phyloP scores from a whole-genome alignment of 2,113 vertebrate genomes.

The Phalacrocorax aristotelis region DNA sequence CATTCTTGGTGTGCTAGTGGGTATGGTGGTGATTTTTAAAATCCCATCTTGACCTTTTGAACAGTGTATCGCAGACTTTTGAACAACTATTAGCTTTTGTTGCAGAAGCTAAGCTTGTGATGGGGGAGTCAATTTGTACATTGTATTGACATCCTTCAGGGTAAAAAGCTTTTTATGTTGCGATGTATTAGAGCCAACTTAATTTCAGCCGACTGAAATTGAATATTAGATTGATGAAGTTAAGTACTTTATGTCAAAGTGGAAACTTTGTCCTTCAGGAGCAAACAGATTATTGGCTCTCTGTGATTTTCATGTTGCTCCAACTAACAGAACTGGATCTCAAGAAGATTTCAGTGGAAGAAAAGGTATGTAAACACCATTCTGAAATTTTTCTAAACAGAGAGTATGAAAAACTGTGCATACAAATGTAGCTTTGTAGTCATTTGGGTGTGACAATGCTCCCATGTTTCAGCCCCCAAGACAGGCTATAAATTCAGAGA shows the following conservation, averaged over 20 bases:
- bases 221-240: background rate
- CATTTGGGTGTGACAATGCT: background rate
- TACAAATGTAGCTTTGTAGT: background rate
- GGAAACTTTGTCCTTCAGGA: conserved; percentile 72
- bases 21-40: background rate
- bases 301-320: conserved; percentile 82
- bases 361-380: conserved; percentile 80
- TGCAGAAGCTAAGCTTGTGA: background rate
- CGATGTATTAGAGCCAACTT: background rate
- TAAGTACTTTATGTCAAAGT: background rate
- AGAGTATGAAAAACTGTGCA: background rate
- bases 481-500: background rate
- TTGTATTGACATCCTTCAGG: background rate
- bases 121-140: background rate
- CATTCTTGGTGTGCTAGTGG: background rate
- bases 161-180: background rate
- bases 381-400: background rate
- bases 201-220: background rate
- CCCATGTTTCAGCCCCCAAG: background rate
- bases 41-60: background rate
- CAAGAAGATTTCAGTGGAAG: conserved; percentile 80
- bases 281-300: conserved; percentile 80
- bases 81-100: background rate
- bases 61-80: background rate
- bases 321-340: conserved; percentile 84